Conservation (phyloP, 2,113 vertebrate species). For the Oxyura jamaicensis region DNA sequence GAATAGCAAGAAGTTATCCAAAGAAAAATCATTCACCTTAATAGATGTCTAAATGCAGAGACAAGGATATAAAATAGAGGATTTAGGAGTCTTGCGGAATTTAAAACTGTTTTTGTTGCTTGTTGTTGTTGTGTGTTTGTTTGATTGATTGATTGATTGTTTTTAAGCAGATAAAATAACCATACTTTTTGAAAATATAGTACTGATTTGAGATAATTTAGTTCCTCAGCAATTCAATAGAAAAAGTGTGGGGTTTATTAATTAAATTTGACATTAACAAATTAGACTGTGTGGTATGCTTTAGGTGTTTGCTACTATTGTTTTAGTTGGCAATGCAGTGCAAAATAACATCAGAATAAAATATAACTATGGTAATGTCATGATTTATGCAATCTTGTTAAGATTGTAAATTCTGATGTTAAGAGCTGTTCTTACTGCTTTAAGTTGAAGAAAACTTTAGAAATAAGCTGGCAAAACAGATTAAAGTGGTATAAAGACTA, state of each 20-base stretch:
- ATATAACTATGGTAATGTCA: background rate
- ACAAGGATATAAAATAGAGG: background rate
- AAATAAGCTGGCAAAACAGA: background rate
- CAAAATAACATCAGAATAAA: background rate
- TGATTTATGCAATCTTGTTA: background rate
- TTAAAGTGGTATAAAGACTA: background rate
- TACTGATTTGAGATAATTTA: background rate
- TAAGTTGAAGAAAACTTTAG: background rate
- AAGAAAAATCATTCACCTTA: background rate
- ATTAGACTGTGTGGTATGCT: background rate
- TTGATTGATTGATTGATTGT: too few species aligned
- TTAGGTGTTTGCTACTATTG: background rate
- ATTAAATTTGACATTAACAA: background rate
- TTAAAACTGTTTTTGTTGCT: background rate
- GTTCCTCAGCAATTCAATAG: background rate
- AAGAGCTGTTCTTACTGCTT: background rate
- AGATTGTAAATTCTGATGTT: background rate
- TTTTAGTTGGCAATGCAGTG: background rate
- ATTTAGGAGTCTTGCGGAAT: background rate
- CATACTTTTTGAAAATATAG: background rate
- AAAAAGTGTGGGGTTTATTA: background rate
- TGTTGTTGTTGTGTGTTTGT: too few species aligned
- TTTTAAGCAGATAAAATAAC: background rate
- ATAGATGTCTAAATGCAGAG: background rate
- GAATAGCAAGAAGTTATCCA: background rate